Evolutionary conservation across 1,140 invertebrate species (phyloP).

Genomic region (Euura saliciscinereae): DNA sequence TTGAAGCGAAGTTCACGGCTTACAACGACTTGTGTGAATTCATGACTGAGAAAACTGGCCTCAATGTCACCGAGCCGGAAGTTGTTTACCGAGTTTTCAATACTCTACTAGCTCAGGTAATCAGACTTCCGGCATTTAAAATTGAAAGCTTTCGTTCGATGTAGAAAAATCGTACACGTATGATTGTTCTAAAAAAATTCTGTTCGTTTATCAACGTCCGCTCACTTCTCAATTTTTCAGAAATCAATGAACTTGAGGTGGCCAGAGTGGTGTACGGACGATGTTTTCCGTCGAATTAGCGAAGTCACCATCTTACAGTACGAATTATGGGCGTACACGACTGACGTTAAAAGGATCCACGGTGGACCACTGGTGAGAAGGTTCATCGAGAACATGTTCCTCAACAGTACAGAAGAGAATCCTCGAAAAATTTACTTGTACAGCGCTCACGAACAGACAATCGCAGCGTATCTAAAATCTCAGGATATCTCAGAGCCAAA

Average conservation of each 20-base stretch:
- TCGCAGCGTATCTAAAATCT: conserved; percentile 67
- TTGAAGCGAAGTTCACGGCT: conserved; percentile 50
- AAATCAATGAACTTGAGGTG: conserved; percentile 60
- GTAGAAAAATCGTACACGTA: too few relatives aligned
- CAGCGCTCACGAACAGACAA: conserved; percentile 71
- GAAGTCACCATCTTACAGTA: conserved; percentile 55
- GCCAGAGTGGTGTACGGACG: conserved; percentile 65
- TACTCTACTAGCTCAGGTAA: conserved; percentile 58
- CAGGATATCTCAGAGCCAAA: conserved; percentile 70
- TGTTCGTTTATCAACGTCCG: too few relatives aligned
- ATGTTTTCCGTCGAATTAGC: conserved; percentile 60
- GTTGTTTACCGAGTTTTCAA: conserved; percentile 56
- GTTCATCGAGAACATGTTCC: conserved; percentile 30
- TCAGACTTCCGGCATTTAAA: too few relatives aligned
- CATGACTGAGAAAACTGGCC: conserved; percentile 55
- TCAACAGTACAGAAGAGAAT: not conserved
- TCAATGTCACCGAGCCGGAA: conserved; percentile 51
- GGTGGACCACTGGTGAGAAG: conserved; percentile 53
- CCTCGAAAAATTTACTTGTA: conserved; percentile 65
- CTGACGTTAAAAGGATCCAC: conserved; percentile 65
- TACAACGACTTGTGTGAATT: conserved; percentile 57
- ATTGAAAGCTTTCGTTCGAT: too few relatives aligned
- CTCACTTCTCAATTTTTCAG: conserved; percentile 32
- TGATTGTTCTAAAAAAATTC: too few relatives aligned
- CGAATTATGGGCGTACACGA: conserved; percentile 64